Percentiles rank a stretch among this genome's conserved stretches.
Conservation (phyloP, 2,888 invertebrate species). For the Neoitamus cyanurus region DNA sequence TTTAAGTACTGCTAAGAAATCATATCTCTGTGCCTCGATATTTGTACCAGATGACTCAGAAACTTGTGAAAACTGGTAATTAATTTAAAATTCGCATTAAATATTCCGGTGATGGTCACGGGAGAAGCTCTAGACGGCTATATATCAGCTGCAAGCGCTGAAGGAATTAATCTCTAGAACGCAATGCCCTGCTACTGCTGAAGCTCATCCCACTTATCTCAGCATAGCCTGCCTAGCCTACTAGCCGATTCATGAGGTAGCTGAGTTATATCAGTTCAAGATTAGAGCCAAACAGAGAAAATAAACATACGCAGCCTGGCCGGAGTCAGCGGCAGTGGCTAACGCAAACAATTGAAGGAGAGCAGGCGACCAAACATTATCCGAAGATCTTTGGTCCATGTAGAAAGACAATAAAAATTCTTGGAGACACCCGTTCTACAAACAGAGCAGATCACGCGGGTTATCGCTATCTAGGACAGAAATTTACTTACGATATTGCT, state of each 20-base stretch:
- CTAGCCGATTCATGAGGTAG: background rate
- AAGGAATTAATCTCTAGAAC: background rate
- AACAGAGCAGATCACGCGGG: constrained; percentile 4
- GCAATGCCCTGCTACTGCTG: background rate
- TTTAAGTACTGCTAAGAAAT: too few species aligned
- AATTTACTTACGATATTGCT: constrained; percentile 32
- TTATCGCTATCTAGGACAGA: constrained; percentile 28
- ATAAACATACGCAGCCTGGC: background rate
- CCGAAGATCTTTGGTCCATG: background rate
- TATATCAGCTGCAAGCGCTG: background rate
- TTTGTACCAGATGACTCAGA: background rate
- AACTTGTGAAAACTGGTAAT: background rate
- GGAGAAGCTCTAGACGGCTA: background rate
- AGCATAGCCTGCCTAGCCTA: background rate
- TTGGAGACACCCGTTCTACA: constrained; percentile 18
- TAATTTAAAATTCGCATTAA: background rate
- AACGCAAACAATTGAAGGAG: constrained; percentile 33
- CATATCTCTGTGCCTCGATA: too few species aligned
- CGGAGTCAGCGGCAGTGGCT: background rate
- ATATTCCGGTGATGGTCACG: background rate
- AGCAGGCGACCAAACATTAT: background rate
- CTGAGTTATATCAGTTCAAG: background rate
- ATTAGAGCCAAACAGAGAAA: background rate
- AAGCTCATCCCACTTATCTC: background rate
- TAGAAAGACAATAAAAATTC: constrained; percentile 18